Percentiles rank a stretch among this genome's conserved stretches.
phyloP scores from a whole-genome alignment of 37 sponge, comb jelly and placozoan species.

The Bolinopsis microptera region DNA sequence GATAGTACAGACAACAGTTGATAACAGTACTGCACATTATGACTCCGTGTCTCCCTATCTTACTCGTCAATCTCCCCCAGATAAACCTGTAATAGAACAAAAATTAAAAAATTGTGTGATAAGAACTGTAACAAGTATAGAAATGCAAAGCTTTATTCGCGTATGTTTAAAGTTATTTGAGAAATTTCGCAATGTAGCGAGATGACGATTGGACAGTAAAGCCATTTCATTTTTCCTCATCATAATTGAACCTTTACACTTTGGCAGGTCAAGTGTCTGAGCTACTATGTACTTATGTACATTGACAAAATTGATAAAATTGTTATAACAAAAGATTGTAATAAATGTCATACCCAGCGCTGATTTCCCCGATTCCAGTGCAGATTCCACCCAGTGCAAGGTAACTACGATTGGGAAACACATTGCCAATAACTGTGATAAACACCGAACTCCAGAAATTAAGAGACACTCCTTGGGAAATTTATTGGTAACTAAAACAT shows the following conservation, averaged over 20 bases:
- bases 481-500: neutral
- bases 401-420: slow-evolving; percentile 35
- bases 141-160: too few relatives aligned
- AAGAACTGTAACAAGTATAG: too few relatives aligned
- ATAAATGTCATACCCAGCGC: neutral
- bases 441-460: slow-evolving; percentile 51
- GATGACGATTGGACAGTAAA: too few relatives aligned
- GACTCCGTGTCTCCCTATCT: slow-evolving; percentile 27
- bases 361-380: slow-evolving; percentile 24
- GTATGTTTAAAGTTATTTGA: too few relatives aligned
- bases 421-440: neutral
- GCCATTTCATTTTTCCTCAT: too few relatives aligned
- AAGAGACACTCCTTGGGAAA: neutral
- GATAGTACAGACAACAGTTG: slow-evolving; percentile 56
- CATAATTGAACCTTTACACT: too few relatives aligned
- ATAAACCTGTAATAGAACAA: slow-evolving; percentile 1
- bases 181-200: too few relatives aligned
- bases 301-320: too few relatives aligned
- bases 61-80: slow-evolving; percentile 4
- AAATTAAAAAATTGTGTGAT: too few relatives aligned
- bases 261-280: too few relatives aligned
- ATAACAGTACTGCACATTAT: slow-evolving; percentile 58
- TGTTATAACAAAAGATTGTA: too few relatives aligned
- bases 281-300: too few relatives aligned
- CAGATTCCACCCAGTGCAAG: slow-evolving; percentile 12